Evolutionary conservation across 2,888 invertebrate species (phyloP).

Genomic region (Octodonta nipae): DNA sequence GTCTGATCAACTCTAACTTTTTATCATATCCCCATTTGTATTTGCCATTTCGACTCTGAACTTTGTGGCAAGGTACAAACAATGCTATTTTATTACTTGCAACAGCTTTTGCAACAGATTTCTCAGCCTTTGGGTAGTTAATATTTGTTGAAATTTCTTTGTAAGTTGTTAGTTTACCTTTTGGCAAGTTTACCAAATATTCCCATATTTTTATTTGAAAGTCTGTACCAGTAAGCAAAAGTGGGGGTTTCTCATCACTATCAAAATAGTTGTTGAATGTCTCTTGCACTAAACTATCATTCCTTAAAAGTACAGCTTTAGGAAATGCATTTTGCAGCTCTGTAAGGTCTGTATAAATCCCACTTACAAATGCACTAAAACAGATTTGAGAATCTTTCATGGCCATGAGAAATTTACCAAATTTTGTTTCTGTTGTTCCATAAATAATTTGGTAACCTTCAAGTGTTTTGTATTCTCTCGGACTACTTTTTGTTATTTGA

Average conservation of each 20-base stretch:
- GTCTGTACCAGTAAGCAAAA: slow-evolving; percentile 27
- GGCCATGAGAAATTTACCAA: background rate
- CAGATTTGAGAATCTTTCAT: slow-evolving; percentile 1
- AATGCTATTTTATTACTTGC: slow-evolving; percentile 27
- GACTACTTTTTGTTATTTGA: too few relatives aligned
- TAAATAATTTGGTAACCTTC: too few relatives aligned
- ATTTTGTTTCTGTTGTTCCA: background rate
- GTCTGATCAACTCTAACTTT: too few relatives aligned
- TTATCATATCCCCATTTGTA: too few relatives aligned
- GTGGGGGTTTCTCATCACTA: slow-evolving; percentile 11
- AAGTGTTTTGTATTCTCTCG: too few relatives aligned
- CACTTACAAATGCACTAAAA: background rate
- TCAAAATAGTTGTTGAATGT: slow-evolving; percentile 11
- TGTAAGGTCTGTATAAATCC: background rate
- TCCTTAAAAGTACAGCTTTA: slow-evolving; percentile 18
- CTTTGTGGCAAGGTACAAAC: slow-evolving; percentile 32
- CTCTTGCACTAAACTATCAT: slow-evolving; percentile 14
- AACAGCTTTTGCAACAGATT: slow-evolving; percentile 32
- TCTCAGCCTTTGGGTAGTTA: slow-evolving; percentile 27
- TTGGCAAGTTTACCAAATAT: slow-evolving; percentile 22
- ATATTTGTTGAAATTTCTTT: slow-evolving; percentile 26
- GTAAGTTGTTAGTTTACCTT: slow-evolving; percentile 27
- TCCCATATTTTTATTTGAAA: slow-evolving; percentile 31
- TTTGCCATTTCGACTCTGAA: slow-evolving; percentile 29
- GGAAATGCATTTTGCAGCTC: slow-evolving; percentile 22